Percentiles rank a stretch among this genome's conserved stretches.
phyloP scores from a whole-genome alignment of 1,140 invertebrate species.

The Drosophila suzukii region DNA sequence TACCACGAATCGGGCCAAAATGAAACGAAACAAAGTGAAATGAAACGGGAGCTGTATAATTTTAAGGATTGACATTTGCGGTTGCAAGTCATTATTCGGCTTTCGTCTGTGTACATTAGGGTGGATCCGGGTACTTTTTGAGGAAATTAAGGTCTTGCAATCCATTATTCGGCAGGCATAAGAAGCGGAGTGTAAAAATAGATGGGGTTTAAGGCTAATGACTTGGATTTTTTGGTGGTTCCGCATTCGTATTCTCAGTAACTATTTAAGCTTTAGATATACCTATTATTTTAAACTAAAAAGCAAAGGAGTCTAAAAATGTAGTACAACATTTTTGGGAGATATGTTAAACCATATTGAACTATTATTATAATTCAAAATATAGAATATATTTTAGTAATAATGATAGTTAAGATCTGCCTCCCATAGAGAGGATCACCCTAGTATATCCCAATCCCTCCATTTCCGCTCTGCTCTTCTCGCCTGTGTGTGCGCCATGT shows the following conservation, averaged over 20 bases:
- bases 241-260: too few relatives aligned
- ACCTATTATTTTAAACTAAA: not conserved
- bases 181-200: not conserved
- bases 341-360: too few relatives aligned
- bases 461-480: constrained; percentile 9
- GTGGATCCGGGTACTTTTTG: not conserved
- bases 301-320: too few relatives aligned
- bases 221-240: not conserved
- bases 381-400: not conserved
- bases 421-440: not conserved
- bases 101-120: constrained; percentile 33
- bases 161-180: too few relatives aligned
- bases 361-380: too few relatives aligned
- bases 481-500: constrained; percentile 40
- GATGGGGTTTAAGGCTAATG: not conserved
- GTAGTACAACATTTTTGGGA: too few relatives aligned
- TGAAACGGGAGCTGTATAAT: constrained; percentile 72
- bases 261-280: too few relatives aligned
- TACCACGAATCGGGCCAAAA: constrained; percentile 37
- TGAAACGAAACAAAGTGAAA: constrained; percentile 42
- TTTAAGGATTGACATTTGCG: constrained; percentile 83
- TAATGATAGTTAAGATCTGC: constrained; percentile 1
- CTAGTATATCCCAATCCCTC: constrained; percentile 1
- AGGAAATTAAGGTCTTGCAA: not conserved
- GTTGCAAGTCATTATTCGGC: constrained; percentile 77